Percentiles rank a stretch among this genome's conserved stretches.
Evolutionary conservation across 2,797 vertebrate species (phyloP).

Genomic region (Glossophaga mutica): DNA sequence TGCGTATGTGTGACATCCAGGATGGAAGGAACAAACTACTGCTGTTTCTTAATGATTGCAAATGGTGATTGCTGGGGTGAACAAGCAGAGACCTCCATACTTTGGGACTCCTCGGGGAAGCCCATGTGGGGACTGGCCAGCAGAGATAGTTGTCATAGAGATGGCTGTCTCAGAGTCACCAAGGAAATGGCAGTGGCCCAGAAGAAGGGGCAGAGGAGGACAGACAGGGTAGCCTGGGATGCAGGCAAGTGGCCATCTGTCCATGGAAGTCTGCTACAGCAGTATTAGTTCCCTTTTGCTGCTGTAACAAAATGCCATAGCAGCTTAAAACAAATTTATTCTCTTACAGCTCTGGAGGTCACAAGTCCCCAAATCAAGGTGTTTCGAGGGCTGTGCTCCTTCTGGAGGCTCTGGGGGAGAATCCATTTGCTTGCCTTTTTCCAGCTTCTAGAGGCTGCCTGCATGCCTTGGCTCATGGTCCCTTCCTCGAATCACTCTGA

Average conservation of each 20-base stretch:
- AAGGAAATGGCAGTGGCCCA: background rate
- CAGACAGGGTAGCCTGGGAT: background rate
- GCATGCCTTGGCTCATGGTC: background rate
- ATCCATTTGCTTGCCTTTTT: background rate
- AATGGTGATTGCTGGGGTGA: background rate
- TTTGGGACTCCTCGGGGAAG: background rate
- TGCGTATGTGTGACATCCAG: fast-evolving
- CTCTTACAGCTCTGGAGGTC: background rate
- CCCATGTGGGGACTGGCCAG: background rate
- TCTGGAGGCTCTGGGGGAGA: background rate
- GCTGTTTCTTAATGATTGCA: background rate
- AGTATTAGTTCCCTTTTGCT: background rate
- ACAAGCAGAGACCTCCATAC: background rate
- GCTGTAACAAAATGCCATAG: background rate
- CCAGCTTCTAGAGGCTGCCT: background rate
- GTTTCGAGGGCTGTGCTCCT: background rate
- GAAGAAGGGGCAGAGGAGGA: background rate
- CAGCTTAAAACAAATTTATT: background rate
- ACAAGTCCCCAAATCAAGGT: background rate
- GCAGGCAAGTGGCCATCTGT: background rate
- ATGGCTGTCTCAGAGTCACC: background rate
- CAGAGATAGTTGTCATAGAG: background rate
- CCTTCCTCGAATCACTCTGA: background rate
- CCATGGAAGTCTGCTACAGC: no score
- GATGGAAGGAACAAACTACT: background rate